phyloP scores from a whole-genome alignment of 2,797 vertebrate species.

The Enteromius argenteus region DNA sequence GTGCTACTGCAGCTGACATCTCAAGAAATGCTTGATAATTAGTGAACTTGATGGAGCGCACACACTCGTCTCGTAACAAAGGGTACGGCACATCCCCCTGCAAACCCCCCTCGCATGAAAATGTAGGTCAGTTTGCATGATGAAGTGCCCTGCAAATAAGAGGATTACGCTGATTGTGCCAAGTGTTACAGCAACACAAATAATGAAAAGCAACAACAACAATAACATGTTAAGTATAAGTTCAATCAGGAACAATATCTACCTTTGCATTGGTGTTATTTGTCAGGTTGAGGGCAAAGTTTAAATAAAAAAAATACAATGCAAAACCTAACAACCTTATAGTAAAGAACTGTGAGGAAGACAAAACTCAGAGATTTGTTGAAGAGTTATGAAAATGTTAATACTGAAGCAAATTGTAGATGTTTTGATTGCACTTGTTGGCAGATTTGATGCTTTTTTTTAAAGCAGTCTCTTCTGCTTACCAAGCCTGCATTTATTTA shows the following conservation, averaged over 20 bases:
- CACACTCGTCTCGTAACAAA: slow-evolving; percentile 7
- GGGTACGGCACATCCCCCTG: not conserved
- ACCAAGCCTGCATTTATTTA: no score
- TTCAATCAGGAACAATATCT: not conserved
- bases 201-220: not conserved
- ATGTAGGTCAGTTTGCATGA: slow-evolving; percentile 62
- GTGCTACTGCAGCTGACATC: not conserved
- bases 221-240: not conserved
- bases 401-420: not conserved
- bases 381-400: not conserved
- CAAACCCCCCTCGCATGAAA: slow-evolving; percentile 1
- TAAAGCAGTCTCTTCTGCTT: not conserved
- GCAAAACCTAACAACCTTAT: not conserved
- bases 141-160: slow-evolving; percentile 53
- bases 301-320: not conserved
- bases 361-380: not conserved
- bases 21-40: slow-evolving; percentile 25
- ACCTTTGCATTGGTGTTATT: not conserved
- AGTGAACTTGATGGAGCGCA: slow-evolving; percentile 25
- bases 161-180: slow-evolving; percentile 54
- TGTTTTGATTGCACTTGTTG: not conserved
- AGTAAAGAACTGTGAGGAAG: not conserved
- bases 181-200: slow-evolving; percentile 36
- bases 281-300: not conserved
- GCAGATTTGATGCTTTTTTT: not conserved